Evolutionary conservation across 2,113 vertebrate species (phyloP).

Genomic region (Acinonyx jubatus): DNA sequence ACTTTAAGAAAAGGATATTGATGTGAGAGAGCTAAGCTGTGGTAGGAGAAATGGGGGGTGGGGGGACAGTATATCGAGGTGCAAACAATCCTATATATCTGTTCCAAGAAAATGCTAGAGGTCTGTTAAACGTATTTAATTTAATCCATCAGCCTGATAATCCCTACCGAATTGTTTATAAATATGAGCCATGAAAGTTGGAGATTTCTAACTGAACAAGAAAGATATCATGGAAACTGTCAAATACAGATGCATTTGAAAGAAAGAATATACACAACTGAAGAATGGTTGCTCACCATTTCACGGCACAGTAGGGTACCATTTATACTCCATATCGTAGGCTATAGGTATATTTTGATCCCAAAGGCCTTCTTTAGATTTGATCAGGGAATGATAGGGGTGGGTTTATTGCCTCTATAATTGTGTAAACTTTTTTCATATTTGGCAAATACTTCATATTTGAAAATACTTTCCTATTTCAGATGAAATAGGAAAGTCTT

Average conservation of each 20-base stretch:
- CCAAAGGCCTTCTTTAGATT: slow-evolving; percentile 44
- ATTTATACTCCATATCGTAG: slow-evolving; percentile 46
- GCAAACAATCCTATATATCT: neutral
- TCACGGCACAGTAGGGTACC: neutral
- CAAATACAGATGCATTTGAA: neutral
- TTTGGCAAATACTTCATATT: slow-evolving; percentile 13
- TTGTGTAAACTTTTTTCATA: slow-evolving; percentile 53
- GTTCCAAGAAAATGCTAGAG: neutral
- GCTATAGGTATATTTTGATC: neutral
- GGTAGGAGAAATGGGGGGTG: neutral
- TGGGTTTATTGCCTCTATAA: slow-evolving; percentile 54
- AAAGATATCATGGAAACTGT: neutral
- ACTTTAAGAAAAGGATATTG: neutral
- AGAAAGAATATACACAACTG: neutral
- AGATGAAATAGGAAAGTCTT: slow-evolving; percentile 33
- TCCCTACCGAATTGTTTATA: neutral
- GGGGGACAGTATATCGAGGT: neutral
- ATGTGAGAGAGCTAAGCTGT: neutral
- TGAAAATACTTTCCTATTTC: neutral
- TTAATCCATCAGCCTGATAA: neutral
- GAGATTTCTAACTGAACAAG: neutral
- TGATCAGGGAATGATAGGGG: slow-evolving; percentile 23
- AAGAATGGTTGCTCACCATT: slow-evolving; percentile 27
- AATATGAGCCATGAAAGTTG: neutral
- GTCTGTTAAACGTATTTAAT: neutral